Evolutionary conservation across 1,140 invertebrate species (phyloP).

Genomic region (Lepidurus couesii): DNA sequence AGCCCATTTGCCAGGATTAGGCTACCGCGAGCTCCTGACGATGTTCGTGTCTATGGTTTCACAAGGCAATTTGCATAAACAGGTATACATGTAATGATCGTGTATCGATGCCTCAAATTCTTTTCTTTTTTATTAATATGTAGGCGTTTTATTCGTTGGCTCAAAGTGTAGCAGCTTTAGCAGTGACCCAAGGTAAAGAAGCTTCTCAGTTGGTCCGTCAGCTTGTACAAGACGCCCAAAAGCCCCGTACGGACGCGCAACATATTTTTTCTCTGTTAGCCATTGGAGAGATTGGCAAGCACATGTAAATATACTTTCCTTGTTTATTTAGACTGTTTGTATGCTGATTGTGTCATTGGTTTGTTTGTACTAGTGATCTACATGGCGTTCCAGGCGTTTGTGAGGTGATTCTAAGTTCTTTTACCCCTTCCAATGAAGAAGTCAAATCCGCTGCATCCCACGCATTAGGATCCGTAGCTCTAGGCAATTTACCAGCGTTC

Average conservation of each 20-base stretch:
- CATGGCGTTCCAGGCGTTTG: slow-evolving; percentile 61
- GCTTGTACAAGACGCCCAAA: slow-evolving; percentile 76
- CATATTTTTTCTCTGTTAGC: slow-evolving; percentile 87
- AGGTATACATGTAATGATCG: slow-evolving; percentile 39
- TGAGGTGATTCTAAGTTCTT: slow-evolving; percentile 50
- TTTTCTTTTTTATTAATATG: not conserved
- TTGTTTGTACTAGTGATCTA: slow-evolving; percentile 60
- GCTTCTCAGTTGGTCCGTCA: slow-evolving; percentile 74
- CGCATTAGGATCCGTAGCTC: slow-evolving; percentile 86
- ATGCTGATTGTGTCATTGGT: slow-evolving; percentile 31
- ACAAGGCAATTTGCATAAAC: slow-evolving; percentile 48
- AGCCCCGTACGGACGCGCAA: slow-evolving; percentile 59
- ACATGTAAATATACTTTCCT: slow-evolving; percentile 61
- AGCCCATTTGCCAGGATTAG: slow-evolving; percentile 68
- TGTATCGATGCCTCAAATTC: not conserved
- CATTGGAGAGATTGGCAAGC: slow-evolving; percentile 91
- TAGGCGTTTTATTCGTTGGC: slow-evolving; percentile 87
- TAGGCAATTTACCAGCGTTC: slow-evolving; percentile 90
- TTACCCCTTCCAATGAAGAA: slow-evolving; percentile 52
- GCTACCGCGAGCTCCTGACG: slow-evolving; percentile 69
- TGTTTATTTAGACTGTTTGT: slow-evolving; percentile 31
- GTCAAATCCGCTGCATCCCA: slow-evolving; percentile 93
- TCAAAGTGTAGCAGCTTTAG: slow-evolving; percentile 89
- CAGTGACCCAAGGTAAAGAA: slow-evolving; percentile 65
- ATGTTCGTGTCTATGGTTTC: slow-evolving; percentile 59